Percentiles rank a stretch among this genome's conserved stretches.
Evolutionary conservation across 2,113 vertebrate genomes (phyloP).

Genomic region (Saiga tatarica): DNA sequence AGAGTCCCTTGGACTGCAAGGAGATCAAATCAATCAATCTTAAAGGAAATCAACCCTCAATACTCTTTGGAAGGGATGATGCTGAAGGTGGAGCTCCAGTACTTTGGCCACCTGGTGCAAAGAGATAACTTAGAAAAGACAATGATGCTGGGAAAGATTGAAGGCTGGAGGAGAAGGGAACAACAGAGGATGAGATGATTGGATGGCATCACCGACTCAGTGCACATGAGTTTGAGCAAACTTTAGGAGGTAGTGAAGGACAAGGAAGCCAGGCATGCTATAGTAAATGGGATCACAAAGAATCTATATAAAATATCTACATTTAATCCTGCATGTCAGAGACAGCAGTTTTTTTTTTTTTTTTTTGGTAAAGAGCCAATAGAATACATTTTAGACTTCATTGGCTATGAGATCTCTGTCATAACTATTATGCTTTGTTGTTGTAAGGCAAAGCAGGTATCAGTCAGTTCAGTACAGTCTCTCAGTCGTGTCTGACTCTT

Average conservation of each 20-base stretch:
- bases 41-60: background rate
- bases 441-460: background rate
- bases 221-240: background rate
- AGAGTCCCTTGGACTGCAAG: background rate
- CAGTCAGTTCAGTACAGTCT: too few species aligned
- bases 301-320: background rate
- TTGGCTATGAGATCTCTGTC: background rate
- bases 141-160: background rate
- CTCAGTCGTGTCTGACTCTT: too few species aligned
- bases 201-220: background rate
- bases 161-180: background rate
- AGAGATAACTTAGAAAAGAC: background rate
- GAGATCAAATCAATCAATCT: background rate
- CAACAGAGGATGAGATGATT: background rate
- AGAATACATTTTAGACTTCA: background rate
- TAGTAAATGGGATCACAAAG: background rate
- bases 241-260: background rate
- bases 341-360: fast-evolving
- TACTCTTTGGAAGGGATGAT: background rate
- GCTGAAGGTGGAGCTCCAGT: background rate
- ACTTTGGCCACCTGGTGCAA: background rate
- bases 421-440: background rate
- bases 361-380: background rate
- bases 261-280: background rate
- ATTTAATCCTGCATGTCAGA: background rate